Base-by-base conservation (phyloP, 2,888 invertebrate genomes). In the Lasioglossum figueresi region DNA sequence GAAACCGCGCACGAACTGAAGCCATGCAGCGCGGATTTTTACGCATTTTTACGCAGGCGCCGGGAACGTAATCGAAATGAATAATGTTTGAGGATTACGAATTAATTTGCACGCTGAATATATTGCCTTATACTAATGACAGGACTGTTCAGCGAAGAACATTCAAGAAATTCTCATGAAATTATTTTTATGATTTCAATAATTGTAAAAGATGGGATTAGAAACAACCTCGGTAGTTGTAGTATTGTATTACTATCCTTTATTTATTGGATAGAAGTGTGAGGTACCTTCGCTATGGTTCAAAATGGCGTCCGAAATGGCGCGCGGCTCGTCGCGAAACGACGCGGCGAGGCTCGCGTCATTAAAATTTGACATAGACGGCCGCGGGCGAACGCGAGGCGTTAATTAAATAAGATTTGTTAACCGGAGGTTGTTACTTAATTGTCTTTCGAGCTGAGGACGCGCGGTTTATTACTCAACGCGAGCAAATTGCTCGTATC, bases 321-420 rank as follows among this genome's bases (percentile, higher is more conserved):
- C 27, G 59, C 52, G 5, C 59, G 14, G 16, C 6, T 23, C 14
- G 27, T 27, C 27, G 27, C 27, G 14, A 27, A 27, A 27, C 27
- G 16, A 59, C 27, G 16, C 27, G 16, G 16, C 27, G 59, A 27
- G 59, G 52, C 0, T 10, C 23, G 52, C n/a, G 31, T 63, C 16
- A 31, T 63, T 31, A 63, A 63, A 63, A 63, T 66, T 76, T 80
- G 76, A 63, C 74, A 59, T 59, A 76, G 23, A 34, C n/a, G 70
- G 40, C 37, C 66, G 5, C 75, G 74, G 23, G 71, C 72, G 80
- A 73, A 63, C 43, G 34, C 27, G 70, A 73, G 40, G 78, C 81
- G 83, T 89, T 91, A 91, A 91, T 91, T 91, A 89, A 80, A 75
- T 76, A 77, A 83, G 82, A 84, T 91, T 88, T 86, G 90, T 90